These are phyloP conservation scores for Sinocyclocheilus rhinocerous DNA, from an alignment of 2,113 vertebrate species.

Conservation along the genomic window DNA sequence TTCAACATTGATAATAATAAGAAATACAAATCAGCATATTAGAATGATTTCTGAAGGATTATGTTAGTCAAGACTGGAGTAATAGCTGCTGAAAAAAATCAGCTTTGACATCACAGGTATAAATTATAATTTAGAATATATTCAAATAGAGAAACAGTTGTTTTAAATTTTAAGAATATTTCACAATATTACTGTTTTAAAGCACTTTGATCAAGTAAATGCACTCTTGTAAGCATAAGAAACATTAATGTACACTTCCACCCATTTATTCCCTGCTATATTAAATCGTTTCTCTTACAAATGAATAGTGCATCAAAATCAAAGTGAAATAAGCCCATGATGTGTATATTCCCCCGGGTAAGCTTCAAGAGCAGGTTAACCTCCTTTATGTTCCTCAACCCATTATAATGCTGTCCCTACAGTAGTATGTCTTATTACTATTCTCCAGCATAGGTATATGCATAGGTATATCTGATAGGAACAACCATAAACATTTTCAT, in stretches of 20 bases:
- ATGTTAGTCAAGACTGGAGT: not conserved
- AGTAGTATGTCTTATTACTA: conserved; percentile 74
- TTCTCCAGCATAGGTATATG: conserved; percentile 78
- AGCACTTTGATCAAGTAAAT: not conserved
- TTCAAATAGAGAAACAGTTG: not conserved
- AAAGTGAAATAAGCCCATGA: conserved; percentile 37
- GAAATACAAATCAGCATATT: not conserved
- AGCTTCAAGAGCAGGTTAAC: conserved; percentile 63
- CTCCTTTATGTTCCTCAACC: conserved; percentile 57
- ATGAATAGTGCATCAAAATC: conserved; percentile 28
- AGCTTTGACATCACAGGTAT: not conserved
- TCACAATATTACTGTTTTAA: not conserved
- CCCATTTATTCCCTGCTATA: not conserved
- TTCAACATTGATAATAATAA: not conserved
- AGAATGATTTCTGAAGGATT: not conserved
- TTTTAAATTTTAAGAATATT: not conserved
- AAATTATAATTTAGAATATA: not conserved
- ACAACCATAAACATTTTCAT: conserved; percentile 77
- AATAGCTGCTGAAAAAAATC: too few relatives aligned
- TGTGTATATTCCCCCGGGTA: conserved; percentile 72
- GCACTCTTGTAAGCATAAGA: not conserved
- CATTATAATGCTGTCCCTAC: conserved; percentile 62
- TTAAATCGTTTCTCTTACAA: not conserved
- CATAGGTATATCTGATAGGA: conserved; percentile 72
- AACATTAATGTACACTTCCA: not conserved